Conservation (phyloP, 2,888 invertebrate species). For the Drosophila mettleri region DNA sequence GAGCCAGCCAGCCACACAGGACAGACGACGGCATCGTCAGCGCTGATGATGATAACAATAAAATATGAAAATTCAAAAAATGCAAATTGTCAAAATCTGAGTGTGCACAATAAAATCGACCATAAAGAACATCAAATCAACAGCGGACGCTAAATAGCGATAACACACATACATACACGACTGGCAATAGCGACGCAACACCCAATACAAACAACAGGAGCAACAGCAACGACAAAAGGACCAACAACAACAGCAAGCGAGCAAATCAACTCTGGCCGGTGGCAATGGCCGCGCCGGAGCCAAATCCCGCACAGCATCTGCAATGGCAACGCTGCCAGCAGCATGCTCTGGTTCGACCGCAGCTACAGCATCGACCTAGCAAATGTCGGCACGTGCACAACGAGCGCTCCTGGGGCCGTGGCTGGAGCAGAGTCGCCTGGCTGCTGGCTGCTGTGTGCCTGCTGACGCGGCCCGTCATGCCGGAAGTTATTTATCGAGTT, state of each 20-base stretch:
- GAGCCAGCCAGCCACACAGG: too few species aligned
- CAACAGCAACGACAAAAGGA: conserved; percentile 25
- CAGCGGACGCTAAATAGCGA: conserved; percentile 53
- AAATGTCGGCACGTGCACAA: conserved; percentile 71
- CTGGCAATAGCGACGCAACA: conserved; percentile 26
- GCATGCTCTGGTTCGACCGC: conserved; percentile 17
- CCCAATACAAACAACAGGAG: conserved; percentile 11
- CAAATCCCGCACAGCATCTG: conserved; percentile 57
- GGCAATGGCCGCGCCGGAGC: conserved; percentile 52
- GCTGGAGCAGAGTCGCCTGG: conserved; percentile 71
- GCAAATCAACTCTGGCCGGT: conserved; percentile 45
- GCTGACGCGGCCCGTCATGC: conserved; percentile 81
- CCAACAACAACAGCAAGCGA: conserved; percentile 29
- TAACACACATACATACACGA: conserved; percentile 37
- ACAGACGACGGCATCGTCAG: conserved; percentile 34
- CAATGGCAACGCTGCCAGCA: conserved; percentile 36
- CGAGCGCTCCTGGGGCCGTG: conserved; percentile 46
- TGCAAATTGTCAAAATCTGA: conserved; percentile 69
- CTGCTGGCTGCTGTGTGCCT: conserved; percentile 78
- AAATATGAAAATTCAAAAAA: conserved; percentile 71
- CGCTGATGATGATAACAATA: conserved; percentile 58
- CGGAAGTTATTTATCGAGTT: conserved; percentile 85
- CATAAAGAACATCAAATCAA: conserved; percentile 69
- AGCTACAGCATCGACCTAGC: conserved; percentile 22
- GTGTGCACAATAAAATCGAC: conserved; percentile 62